These are phyloP conservation scores for Neotoma lepida DNA, from an alignment of 2,113 vertebrate species.

Conservation along the genomic window DNA sequence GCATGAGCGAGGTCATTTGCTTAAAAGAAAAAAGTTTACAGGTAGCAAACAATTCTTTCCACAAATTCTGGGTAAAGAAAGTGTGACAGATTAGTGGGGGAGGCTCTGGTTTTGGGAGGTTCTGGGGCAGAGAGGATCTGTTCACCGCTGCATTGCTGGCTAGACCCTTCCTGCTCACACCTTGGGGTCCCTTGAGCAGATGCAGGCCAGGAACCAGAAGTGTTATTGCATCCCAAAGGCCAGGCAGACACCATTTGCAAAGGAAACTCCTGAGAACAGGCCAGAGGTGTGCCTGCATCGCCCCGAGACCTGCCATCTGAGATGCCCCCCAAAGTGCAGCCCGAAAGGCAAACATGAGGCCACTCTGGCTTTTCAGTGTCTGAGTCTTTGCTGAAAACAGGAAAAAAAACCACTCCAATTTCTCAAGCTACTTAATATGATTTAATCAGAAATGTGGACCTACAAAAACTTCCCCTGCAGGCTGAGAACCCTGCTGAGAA, in stretches of 20 bases:
- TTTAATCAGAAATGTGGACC: neutral
- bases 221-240: neutral
- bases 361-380: neutral
- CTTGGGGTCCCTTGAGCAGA: neutral
- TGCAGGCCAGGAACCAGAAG: neutral
- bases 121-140: too few species aligned
- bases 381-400: neutral
- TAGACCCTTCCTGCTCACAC: fast-evolving
- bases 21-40: neutral
- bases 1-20: neutral
- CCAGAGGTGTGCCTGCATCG: fast-evolving
- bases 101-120: neutral
- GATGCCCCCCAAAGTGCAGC: neutral
- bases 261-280: fast-evolving
- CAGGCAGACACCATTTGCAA: fast-evolving
- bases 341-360: neutral
- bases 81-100: neutral
- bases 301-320: neutral
- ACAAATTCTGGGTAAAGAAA: neutral
- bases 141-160: fast-evolving
- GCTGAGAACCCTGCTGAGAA: constrained; percentile 48
- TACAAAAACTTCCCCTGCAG: neutral
- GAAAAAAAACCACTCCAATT: neutral
- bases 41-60: neutral
- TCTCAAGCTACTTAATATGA: neutral